A percentile compares a stretch with the other conserved stretches of the same genome.
phyloP scores from a whole-genome alignment of 2,113 vertebrate genomes.

The Hemiscyllium ocellatum region DNA sequence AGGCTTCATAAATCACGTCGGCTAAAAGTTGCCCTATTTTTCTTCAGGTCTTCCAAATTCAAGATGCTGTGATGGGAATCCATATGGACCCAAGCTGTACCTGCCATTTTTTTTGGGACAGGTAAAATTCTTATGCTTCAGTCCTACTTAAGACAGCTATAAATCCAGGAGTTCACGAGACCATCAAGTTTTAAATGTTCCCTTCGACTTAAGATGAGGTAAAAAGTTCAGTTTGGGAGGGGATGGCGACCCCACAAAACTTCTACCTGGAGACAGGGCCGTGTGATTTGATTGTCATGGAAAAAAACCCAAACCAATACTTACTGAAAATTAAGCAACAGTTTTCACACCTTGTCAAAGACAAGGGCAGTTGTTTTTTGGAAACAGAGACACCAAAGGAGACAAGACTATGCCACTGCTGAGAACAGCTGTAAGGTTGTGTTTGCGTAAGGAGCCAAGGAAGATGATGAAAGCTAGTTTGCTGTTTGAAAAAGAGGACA shows the following conservation, averaged over 20 bases:
- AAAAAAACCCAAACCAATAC: background rate
- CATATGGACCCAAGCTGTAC: background rate
- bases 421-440: background rate
- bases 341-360: background rate
- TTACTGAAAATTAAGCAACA: background rate
- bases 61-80: background rate
- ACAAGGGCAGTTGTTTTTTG: background rate
- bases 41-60: background rate
- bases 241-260: background rate
- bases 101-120: background rate
- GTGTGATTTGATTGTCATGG: background rate
- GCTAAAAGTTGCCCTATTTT: background rate
- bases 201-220: background rate
- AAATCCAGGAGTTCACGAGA: no score
- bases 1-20: background rate
- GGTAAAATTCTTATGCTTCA: background rate
- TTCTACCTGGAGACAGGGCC: background rate
- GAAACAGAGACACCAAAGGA: background rate
- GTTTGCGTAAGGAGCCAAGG: background rate
- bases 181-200: no score
- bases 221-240: background rate
- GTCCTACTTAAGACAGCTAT: background rate
- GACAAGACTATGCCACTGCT: background rate
- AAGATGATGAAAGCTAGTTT: background rate
- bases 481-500: background rate